Conservation (phyloP, 53 echinoderm and acorn worm genomes). For the Paelopatides confundens region DNA sequence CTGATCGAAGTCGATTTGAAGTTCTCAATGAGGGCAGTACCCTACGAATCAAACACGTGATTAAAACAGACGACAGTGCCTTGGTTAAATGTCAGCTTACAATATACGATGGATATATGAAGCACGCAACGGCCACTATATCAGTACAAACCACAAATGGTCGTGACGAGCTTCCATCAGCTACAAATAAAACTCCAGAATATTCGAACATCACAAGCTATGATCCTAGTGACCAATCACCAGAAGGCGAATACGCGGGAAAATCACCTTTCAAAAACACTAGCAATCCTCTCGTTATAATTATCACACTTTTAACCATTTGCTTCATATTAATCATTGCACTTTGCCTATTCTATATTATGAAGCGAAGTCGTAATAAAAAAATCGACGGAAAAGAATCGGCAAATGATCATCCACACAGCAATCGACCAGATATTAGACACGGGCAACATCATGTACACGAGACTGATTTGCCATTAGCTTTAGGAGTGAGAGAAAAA, state of each 20-base stretch:
- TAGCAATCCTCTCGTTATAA: not conserved
- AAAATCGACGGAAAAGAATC: not conserved
- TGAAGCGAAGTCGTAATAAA: not conserved
- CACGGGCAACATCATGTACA: not conserved
- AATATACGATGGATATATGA: not conserved
- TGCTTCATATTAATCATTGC: not conserved
- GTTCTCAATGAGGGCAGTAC: not conserved
- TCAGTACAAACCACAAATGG: conserved; percentile 3
- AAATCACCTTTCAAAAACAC: not conserved
- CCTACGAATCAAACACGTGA: conserved; percentile 8
- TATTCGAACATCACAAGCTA: not conserved
- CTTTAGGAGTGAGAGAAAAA: not conserved
- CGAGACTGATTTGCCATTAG: not conserved
- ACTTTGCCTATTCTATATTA: not conserved
- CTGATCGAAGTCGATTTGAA: conserved; percentile 11
- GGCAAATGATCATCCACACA: not conserved
- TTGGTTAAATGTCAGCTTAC: conserved; percentile 50
- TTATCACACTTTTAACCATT: not conserved
- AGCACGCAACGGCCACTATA: conserved; percentile 37
- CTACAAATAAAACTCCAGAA: not conserved
- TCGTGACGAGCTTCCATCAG: not conserved
- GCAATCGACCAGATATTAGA: too few species aligned
- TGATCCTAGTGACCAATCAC: not conserved
- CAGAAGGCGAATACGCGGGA: not conserved
- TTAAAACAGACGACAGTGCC: conserved; percentile 25